A percentile compares a stretch with the other conserved stretches of the same genome.
Conservation (phyloP, 2,888 invertebrate genomes). For the Megalurothrips usitatus region DNA sequence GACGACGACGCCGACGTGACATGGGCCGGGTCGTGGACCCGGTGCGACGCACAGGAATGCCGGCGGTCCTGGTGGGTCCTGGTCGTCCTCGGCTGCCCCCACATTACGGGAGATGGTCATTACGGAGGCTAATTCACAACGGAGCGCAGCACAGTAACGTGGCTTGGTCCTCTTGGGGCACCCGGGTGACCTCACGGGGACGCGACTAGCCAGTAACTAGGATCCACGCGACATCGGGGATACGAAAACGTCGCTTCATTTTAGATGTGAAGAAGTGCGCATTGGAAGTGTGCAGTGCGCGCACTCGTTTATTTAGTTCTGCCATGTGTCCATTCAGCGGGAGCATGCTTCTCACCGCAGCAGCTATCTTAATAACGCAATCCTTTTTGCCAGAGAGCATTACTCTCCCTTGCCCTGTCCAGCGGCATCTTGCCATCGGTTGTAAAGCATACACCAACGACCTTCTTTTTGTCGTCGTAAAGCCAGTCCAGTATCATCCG, state of each 20-base stretch:
- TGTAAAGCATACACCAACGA: background rate
- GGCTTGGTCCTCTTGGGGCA: background rate
- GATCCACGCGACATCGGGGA: too few relatives aligned
- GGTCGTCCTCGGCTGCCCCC: background rate
- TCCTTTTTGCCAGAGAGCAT: background rate
- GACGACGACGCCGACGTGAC: background rate
- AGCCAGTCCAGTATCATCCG: background rate
- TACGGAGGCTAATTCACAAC: slow-evolving; percentile 7
- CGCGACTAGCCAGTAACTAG: too few relatives aligned
- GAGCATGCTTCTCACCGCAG: background rate
- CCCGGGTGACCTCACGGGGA: background rate
- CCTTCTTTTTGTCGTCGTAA: background rate
- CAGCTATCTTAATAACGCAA: background rate
- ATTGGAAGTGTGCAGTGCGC: too few relatives aligned
- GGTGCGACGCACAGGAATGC: slow-evolving; percentile 15
- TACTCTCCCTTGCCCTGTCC: background rate
- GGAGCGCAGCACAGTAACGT: background rate
- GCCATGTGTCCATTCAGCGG: too few relatives aligned
- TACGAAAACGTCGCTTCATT: too few relatives aligned
- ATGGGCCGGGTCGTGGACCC: background rate
- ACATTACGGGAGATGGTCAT: slow-evolving; percentile 17
- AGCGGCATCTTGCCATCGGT: background rate
- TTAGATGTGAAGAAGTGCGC: too few relatives aligned
- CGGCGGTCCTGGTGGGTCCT: background rate
- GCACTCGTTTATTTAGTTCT: too few relatives aligned